Conservation (phyloP, 2,888 invertebrate genomes). For the Drosophila prolongata region DNA sequence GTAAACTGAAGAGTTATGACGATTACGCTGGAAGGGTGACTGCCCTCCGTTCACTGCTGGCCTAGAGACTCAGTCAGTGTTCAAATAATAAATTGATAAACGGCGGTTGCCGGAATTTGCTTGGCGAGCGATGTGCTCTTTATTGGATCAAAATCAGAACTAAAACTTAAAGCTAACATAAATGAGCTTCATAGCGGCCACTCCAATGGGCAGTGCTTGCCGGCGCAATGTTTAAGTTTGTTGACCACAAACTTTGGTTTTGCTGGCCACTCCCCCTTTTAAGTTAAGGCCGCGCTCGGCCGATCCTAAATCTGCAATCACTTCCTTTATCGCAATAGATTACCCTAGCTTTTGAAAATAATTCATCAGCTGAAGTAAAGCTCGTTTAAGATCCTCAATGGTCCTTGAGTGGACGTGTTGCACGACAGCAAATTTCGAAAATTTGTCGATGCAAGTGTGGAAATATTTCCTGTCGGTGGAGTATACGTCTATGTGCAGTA, state of each 20-base stretch:
- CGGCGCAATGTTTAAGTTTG: neutral
- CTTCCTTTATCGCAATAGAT: neutral
- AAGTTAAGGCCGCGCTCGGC: slow-evolving; percentile 14
- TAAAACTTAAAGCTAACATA: slow-evolving; percentile 3
- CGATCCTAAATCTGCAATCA: slow-evolving; percentile 9
- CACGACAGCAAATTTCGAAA: too few species aligned
- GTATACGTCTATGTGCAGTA: too few species aligned
- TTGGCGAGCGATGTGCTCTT: neutral
- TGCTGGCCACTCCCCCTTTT: neutral
- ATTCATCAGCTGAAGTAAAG: too few species aligned
- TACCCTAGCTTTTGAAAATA: too few species aligned
- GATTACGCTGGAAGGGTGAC: neutral
- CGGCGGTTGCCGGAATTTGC: neutral
- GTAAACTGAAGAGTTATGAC: too few species aligned
- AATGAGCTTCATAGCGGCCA: neutral
- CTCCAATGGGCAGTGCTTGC: slow-evolving; percentile 1
- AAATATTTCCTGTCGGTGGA: too few species aligned
- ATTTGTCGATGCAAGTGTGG: too few species aligned
- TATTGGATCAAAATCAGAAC: neutral
- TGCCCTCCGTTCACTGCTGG: neutral
- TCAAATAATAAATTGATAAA: neutral
- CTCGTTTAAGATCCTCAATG: too few species aligned
- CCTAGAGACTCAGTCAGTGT: neutral
- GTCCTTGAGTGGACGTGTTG: too few species aligned
- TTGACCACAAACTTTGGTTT: too few species aligned